Base-by-base conservation (phyloP, 1,140 invertebrate genomes). In the Rhyzopertha dominica region DNA sequence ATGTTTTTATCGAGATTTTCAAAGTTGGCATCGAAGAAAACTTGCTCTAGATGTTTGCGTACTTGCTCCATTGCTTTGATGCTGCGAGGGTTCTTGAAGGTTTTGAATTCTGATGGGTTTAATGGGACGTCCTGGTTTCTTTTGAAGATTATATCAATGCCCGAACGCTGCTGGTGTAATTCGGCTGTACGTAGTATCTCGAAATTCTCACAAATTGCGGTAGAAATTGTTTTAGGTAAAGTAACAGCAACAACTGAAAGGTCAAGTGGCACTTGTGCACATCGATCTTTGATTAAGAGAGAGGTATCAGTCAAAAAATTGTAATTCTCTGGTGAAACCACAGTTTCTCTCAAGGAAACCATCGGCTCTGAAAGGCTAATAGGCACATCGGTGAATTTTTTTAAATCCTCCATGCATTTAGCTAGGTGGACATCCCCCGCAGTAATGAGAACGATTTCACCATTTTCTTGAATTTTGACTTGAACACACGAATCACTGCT, bases 351-450 rank as follows among this genome's bases (percentile, higher is more conserved):
- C 55, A 98, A 95, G 9, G 95, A 89, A 2, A 99, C 94, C 53
- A 98, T 98, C 0, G 95, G 95, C 57, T 89, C 81, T 1, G 95
- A 98, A 0, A 90, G 90, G 52, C 84, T 84, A 7, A 99, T 74
- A 25, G 91, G 82, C 42, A 96, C 79, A 65, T 91, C 90, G 1
- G 90, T 90, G 72, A 90, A 95, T 53, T 82, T 78, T 31, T 73
- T 71, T 7, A 98, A 72, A 73, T 95, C 91, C 55, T 89, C 82
- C 1, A 95, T 62, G 74, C 97, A 99, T 56, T 93, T 83, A 64
- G 98, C 88, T 23, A 99, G 73, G 73, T 99, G 97, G 5, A 99
- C 90, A 74, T 99, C 95, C 1, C 97, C 97, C 5, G 95, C 87
- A 0, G 95, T 97, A 3, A 91, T 80, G n/a, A 99, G 73, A 1